phyloP scores from a whole-genome alignment of 2,113 vertebrate species.

The Naja naja region DNA sequence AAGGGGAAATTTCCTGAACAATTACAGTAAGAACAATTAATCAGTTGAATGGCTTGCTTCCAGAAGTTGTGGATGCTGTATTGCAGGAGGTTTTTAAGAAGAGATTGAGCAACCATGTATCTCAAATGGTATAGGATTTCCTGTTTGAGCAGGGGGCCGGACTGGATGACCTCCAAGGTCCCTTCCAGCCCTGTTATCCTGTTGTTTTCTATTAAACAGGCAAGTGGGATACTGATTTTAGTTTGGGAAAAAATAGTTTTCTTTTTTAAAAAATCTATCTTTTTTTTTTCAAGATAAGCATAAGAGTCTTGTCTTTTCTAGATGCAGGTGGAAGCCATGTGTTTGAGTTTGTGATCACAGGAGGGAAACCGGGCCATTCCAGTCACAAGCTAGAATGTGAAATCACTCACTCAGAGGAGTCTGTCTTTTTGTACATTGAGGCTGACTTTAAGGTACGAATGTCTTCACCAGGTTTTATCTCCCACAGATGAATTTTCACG shows the following conservation, averaged over 20 bases:
- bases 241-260: neutral
- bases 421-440: constrained; percentile 76
- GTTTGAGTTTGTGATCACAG: constrained; percentile 77
- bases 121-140: neutral
- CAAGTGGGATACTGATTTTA: neutral
- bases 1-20: neutral
- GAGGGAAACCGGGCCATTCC: constrained; percentile 71
- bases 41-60: neutral
- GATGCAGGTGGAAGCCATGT: constrained; percentile 73
- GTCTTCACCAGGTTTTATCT: neutral
- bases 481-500: neutral
- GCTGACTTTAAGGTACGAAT: constrained; percentile 84
- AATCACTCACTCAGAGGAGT: constrained; percentile 66
- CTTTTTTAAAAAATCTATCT: neutral
- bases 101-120: neutral
- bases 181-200: no score
- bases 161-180: no score
- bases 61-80: neutral
- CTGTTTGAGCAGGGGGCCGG: no score
- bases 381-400: constrained; percentile 74
- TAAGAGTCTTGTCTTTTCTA: constrained; percentile 51
- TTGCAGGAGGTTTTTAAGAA: neutral
- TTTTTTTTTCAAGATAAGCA: no score
- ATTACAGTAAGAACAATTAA: neutral
- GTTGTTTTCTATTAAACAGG: neutral